A percentile compares a stretch with the other conserved stretches of the same genome.
phyloP scores from a whole-genome alignment of 2,113 vertebrate species.

The Anoplopoma fimbria region DNA sequence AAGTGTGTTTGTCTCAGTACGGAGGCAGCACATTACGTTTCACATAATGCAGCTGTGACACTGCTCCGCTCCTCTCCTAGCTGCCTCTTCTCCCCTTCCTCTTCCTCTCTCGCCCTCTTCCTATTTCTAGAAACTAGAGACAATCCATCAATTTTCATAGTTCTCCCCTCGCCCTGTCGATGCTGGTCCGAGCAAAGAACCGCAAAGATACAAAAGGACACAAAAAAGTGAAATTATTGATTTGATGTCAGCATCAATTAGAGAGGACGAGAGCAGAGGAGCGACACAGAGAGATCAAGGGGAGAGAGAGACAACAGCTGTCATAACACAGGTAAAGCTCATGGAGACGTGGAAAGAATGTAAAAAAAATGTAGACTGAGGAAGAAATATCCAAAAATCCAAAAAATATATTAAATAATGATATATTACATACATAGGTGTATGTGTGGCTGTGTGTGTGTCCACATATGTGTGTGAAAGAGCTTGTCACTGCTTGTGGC shows the following conservation, averaged over 20 bases:
- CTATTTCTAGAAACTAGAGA: conserved; percentile 28
- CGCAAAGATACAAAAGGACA: conserved; percentile 68
- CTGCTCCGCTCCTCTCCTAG: background rate
- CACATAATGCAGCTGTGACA: background rate
- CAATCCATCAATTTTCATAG: conserved; percentile 61
- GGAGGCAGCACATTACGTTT: conserved; percentile 33
- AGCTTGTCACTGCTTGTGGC: conserved; percentile 28
- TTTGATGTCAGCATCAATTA: conserved; percentile 81
- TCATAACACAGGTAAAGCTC: conserved; percentile 5
- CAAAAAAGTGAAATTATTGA: conserved; percentile 76
- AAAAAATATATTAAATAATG: no score
- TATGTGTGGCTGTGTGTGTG: background rate
- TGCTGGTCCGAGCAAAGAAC: conserved; percentile 57
- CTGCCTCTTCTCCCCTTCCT: conserved; percentile 7
- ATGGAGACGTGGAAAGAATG: conserved; percentile 11
- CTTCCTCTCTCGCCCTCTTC: conserved; percentile 13
- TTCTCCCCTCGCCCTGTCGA: conserved; percentile 41
- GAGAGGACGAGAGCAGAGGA: conserved; percentile 36
- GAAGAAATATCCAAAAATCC: background rate
- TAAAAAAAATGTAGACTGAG: background rate
- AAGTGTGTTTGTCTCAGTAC: conserved; percentile 26
- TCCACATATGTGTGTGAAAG: background rate
- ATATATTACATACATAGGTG: no score
- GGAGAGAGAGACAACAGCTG: conserved; percentile 11
- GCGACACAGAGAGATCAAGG: conserved; percentile 21